Evolutionary conservation across 1,140 invertebrate genomes (phyloP).

Genomic region (Anthonomus grandis): DNA sequence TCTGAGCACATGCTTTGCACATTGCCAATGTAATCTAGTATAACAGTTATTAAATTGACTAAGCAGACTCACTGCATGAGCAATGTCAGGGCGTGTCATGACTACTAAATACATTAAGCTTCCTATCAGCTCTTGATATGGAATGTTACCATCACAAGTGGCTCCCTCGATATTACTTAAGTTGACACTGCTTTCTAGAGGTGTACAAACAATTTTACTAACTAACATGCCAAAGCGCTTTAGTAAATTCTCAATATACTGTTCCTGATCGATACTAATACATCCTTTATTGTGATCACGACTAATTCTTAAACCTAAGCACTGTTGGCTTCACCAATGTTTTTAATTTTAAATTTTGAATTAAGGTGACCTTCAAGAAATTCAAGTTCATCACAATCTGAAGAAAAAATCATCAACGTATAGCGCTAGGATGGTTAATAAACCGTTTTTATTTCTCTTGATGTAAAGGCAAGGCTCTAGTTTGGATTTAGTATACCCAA

Average conservation of each 20-base stretch:
- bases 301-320: constrained; percentile 35
- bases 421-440: background rate
- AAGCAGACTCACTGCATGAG: too few species aligned
- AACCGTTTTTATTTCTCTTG: background rate
- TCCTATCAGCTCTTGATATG: background rate
- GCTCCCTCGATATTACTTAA: background rate
- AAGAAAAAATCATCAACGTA: background rate
- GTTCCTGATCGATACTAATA: constrained; percentile 24
- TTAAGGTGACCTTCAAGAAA: constrained; percentile 23
- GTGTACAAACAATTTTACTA: constrained; percentile 27
- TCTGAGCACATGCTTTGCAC: too few species aligned
- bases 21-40: too few species aligned
- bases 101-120: background rate
- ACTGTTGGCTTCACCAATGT: constrained; percentile 36
- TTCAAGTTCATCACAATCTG: too few species aligned
- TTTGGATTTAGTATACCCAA: background rate
- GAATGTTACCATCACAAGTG: background rate
- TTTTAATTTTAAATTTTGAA: constrained; percentile 35
- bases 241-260: constrained; percentile 32
- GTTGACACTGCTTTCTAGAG: constrained; percentile 31
- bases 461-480: background rate
- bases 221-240: constrained; percentile 22
- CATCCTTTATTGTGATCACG: too few species aligned
- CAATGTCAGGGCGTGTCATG: background rate
- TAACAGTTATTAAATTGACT: too few species aligned